Base-by-base conservation (phyloP, 1,140 invertebrate genomes). In the Aradophagus sp. region DNA sequence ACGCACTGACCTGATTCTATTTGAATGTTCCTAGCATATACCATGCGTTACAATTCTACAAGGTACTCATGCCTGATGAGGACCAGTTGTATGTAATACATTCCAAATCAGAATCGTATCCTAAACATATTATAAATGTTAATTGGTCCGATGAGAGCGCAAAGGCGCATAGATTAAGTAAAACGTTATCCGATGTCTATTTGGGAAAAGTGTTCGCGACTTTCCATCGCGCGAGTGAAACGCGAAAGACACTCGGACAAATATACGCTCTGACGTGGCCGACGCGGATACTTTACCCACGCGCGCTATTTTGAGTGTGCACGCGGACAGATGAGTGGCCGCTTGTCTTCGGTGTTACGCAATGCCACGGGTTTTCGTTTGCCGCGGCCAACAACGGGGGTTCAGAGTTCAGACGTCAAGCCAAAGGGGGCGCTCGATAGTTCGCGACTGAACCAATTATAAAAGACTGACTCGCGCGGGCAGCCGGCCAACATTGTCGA, bases 251-350 rank as follows among this genome's bases (percentile, higher is more conserved):
- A 39, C 61, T 19, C 55, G 58, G 67, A 62, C 50, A 56, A 53
- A 65, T 70, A 65, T 70, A 68, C 63, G 44, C 62, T 63, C 55
- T 67, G 69, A 73, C 69, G 56, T 62, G 20, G 47, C 15, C n/a
- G n/a, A n/a, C n/a, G n/a, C 62, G 55, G 70, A 66, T 32, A 66
- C 36, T 63, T 73, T 77, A 59, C 74, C 77, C 73, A 79, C 79
- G 74, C 74, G 15, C 72, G 75, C 77, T 80, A 80, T 81, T 79
- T 81, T 56, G 53, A 77, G 73, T 71, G 16, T 26, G 12, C 65
- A 62, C 41, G 47, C 58, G 39, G 47, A 48, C 44, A 59, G 62
- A 67, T 52, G 62, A 66, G 69, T 58, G 50, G 48, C 19, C 32
- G 42, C n/a, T 35, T 65, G 38, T 62, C 66, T 47, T 19, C 41